Percentiles rank a stretch among this genome's conserved stretches.
These are phyloP conservation scores for Panzeria rudis DNA, from an alignment of 2,888 invertebrate genomes.

Conservation along the genomic window DNA sequence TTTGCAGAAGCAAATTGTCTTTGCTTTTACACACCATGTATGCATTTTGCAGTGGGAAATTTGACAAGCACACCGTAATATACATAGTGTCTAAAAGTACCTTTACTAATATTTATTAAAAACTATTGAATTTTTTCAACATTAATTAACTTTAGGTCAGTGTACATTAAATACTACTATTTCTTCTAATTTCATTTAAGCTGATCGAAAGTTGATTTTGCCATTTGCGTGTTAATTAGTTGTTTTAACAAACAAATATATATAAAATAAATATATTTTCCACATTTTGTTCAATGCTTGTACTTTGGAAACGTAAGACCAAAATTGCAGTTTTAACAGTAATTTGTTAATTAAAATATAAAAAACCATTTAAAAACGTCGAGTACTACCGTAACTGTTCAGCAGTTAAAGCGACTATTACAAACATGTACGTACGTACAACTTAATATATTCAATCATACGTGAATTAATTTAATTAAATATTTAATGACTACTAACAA, in stretches of 20 bases:
- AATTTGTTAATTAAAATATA: conserved; percentile 49
- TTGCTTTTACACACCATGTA: too few relatives aligned
- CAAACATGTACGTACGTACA: not conserved
- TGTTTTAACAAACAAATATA: conserved; percentile 32
- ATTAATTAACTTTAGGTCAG: conserved; percentile 51
- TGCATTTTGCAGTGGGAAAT: too few relatives aligned
- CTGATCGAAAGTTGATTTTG: conserved; percentile 46
- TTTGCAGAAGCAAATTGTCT: too few relatives aligned
- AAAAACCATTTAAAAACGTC: too few relatives aligned
- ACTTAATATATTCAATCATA: conserved; percentile 20
- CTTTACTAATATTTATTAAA: too few relatives aligned
- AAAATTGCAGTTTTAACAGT: conserved; percentile 34
- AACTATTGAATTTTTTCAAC: too few relatives aligned
- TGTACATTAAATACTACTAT: conserved; percentile 25
- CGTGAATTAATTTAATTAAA: conserved; percentile 52
- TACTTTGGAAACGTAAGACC: conserved; percentile 18
- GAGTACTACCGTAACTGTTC: not conserved
- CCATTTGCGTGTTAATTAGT: conserved; percentile 63
- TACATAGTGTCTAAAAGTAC: too few relatives aligned
- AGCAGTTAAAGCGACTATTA: not conserved
- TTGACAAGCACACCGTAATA: too few relatives aligned
- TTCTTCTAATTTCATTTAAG: conserved; percentile 12
- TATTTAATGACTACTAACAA: conserved; percentile 37
- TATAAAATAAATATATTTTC: conserved; percentile 14
- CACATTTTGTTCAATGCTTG: conserved; percentile 1